Evolutionary conservation across 2,888 invertebrate species (phyloP).

Genomic region (Heliconius ismenius): DNA sequence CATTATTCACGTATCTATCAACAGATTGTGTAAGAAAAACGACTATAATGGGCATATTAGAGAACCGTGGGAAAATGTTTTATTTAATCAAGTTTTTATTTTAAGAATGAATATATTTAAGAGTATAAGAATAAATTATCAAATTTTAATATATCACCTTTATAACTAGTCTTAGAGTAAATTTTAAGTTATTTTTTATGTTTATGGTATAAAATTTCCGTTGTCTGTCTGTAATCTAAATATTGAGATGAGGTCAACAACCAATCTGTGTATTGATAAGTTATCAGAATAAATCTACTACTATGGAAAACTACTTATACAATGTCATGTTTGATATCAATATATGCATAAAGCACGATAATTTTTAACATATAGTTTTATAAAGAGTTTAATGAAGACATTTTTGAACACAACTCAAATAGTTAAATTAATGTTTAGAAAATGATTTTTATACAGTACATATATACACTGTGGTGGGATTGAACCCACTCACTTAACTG

Average conservation of each 20-base stretch:
- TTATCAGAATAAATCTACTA: not conserved
- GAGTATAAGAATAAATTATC: not conserved
- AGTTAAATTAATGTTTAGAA: no score
- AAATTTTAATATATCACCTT: no score
- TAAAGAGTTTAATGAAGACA: no score
- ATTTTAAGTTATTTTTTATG: not conserved
- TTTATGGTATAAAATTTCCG: not conserved
- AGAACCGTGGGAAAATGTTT: not conserved
- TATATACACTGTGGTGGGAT: not conserved
- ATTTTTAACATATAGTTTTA: no score
- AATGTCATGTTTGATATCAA: no score
- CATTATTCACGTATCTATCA: not conserved
- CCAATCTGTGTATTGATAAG: not conserved
- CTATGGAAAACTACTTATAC: no score
- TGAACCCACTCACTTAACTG: no score
- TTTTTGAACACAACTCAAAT: no score
- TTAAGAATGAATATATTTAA: not conserved
- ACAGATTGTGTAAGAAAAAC: not conserved
- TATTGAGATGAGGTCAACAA: not conserved
- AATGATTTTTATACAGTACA: not conserved
- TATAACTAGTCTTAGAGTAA: not conserved
- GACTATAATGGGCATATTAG: not conserved
- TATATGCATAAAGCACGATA: no score
- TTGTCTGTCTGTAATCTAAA: not conserved
- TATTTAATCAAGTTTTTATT: not conserved